These are phyloP conservation scores for Noctilio leporinus DNA, from an alignment of 2,113 vertebrate genomes.

Conservation along the genomic window DNA sequence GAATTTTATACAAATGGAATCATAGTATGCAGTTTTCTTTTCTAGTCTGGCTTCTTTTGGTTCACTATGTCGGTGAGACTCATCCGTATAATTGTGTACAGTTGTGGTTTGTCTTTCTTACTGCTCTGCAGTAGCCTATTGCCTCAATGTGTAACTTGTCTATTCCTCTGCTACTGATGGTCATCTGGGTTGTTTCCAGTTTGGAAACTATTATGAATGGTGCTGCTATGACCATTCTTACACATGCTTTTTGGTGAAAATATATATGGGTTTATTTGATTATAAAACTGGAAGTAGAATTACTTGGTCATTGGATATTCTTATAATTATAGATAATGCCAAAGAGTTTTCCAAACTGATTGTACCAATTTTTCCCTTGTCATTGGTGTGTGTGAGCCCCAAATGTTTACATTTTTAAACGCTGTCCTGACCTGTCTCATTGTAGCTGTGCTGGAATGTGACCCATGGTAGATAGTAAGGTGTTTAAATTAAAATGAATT, in stretches of 20 bases:
- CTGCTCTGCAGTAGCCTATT: background rate
- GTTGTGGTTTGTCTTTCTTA: background rate
- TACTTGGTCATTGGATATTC: background rate
- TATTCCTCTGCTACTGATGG: background rate
- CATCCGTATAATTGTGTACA: background rate
- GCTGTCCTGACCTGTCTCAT: background rate
- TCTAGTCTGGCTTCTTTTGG: background rate
- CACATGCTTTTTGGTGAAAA: background rate
- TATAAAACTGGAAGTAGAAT: background rate
- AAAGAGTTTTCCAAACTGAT: background rate
- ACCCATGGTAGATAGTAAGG: background rate
- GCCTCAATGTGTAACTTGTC: background rate
- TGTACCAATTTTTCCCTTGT: background rate
- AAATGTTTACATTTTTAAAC: background rate
- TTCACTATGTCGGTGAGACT: background rate
- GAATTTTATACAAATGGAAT: background rate
- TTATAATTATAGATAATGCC: background rate
- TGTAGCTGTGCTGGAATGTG: background rate
- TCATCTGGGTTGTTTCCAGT: background rate
- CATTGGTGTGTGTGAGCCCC: background rate
- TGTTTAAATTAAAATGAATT: background rate
- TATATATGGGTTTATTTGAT: background rate
- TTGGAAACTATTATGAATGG: background rate
- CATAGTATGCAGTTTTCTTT: background rate
- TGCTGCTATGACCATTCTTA: background rate